Evolutionary conservation across 2,888 invertebrate species (phyloP), one percentile per base, ranked within the genome.

Genomic region (Synergus itoensis): DNA sequence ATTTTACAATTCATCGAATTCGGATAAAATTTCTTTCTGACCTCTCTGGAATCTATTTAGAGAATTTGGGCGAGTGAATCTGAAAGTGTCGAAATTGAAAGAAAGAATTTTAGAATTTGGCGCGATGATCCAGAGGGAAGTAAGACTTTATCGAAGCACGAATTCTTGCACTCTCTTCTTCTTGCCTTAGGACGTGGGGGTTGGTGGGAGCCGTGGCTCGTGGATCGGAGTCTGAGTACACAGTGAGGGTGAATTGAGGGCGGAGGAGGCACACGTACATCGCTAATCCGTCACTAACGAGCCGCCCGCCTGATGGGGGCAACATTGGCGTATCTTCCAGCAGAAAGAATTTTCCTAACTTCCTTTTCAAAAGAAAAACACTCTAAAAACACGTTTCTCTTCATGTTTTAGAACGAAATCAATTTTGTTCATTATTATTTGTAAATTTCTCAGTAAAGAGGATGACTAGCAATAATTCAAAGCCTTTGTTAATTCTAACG

Each of bases 201-300:
- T 76, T 76, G 75, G 77, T 63, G 79, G 81, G 79, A 79, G 81
- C 85, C 82, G 86, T 81, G 79, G 82, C 80, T 85, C 80, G 83
- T 81, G 84, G 84, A 84, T 86, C 84, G 85, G 87, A 85, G 87
- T 87, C 86, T 86, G 88, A 87, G 87, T 87, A 89, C 87, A 88
- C 85, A 87, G 77, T 87, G 86, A 87, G 86, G 87, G 86, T 84
- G 84, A 87, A 88, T 87, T 82, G 81, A 86, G 84, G 85, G 84
- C 83, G 87, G 82, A 84, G 86, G 84, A 84, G 85, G 88, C 87
- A 91, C 93, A 93, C 93, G 93, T 93, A 92, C 93, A 91, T 90
- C 91, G 91, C 93, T 93, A 93, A 93, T 93, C 93, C 93, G 92
- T 93, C 92, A 92, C 93, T 93, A 93, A 93, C 93, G 93, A 93